Evolutionary conservation across 2,113 vertebrate genomes (phyloP).

Genomic region (Tichodroma muraria): DNA sequence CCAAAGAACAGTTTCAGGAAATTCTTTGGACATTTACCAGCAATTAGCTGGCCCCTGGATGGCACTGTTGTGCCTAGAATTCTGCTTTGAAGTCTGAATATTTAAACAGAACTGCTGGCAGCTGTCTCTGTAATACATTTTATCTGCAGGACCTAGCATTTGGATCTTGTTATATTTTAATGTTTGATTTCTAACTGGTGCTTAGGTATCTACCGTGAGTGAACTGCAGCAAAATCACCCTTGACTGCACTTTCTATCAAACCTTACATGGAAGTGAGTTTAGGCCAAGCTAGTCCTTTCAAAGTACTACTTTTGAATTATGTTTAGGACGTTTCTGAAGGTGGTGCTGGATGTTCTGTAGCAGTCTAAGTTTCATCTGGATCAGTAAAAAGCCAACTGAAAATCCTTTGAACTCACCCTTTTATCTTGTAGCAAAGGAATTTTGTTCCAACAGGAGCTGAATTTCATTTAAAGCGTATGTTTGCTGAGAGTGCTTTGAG

Average conservation of each 20-base stretch:
- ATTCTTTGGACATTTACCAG: neutral
- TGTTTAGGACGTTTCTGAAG: neutral
- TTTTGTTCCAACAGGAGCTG: neutral
- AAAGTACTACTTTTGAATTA: neutral
- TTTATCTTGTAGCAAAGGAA: neutral
- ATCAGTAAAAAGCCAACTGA: neutral
- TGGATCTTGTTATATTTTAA: neutral
- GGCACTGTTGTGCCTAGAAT: slow-evolving; percentile 63
- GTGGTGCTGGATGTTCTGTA: neutral
- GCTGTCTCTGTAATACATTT: neutral
- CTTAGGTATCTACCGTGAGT: neutral
- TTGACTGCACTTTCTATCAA: neutral
- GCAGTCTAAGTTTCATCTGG: neutral
- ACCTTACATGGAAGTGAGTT: neutral
- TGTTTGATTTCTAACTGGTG: neutral
- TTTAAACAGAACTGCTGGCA: neutral
- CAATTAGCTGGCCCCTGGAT: slow-evolving; percentile 36
- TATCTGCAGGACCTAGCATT: neutral
- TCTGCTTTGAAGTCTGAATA: neutral
- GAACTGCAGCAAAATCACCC: neutral
- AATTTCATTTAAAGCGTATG: neutral
- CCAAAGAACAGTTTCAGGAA: neutral
- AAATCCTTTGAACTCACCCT: neutral
- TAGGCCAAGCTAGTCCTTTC: neutral
- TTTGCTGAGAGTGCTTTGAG: neutral